Base-by-base conservation (phyloP, 2,888 invertebrate genomes). In the Archips xylosteana region DNA sequence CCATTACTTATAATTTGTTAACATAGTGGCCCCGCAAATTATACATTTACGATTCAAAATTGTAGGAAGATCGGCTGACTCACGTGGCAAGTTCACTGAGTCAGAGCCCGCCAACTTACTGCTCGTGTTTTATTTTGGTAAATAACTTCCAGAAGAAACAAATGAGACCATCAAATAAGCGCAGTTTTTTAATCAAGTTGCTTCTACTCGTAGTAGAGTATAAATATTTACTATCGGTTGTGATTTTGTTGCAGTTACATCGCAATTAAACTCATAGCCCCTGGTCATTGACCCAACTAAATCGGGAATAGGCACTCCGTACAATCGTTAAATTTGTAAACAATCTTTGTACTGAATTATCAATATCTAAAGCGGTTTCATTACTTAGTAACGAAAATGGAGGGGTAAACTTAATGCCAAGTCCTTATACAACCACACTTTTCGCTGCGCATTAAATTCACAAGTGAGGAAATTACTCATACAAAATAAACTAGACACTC, bases 201-300 rank as follows among this genome's bases (percentile, higher is more conserved):
- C 36, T 49, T 51, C n/a, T 65, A 15, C 34, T 15, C 42, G 23
- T 54, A 9, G 8, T 23, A 9, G 6, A 51, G 1, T n/a, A 12
- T 23, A 39, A 23, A 23, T 45, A 62, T 62, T 42, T 23, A 45
- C n/a, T 12, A 6, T 32, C 45, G 13, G 36, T 23, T 45, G 13
- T 63, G 6, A 61, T 63, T 12, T 45, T 54, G 70, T 70, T 51
- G 15, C 39, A 51, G 10, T 32, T 45, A 36, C 36, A 39, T 42
- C 32, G 63, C 51, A n/a, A 54, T 51, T 23, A 23, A 67, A 59
- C 59, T 34, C 59, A 10, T 34, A 12, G 32, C 10, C n/a, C 36
- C 34, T 62, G 69, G 69, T 62, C 69, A 49, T 49, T 68, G 42
- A 68, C 54, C 61, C 63, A 6, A 67, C 66, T 60, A 68, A 68